Evolutionary conservation across 2,113 vertebrate species (phyloP).

Genomic region (Bufo bufo): DNA sequence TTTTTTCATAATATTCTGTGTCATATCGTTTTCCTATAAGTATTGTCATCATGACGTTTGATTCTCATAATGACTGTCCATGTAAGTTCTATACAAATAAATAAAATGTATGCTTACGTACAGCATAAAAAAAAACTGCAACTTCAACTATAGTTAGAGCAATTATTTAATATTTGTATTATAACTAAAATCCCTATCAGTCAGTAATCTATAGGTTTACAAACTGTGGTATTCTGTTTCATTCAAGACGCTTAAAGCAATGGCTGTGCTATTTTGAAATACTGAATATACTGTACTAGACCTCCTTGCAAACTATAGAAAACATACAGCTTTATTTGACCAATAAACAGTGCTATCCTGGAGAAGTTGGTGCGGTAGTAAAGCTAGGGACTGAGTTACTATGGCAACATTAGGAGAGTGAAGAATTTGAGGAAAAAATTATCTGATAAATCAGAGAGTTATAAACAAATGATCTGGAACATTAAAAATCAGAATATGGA

Average conservation of each 20-base stretch:
- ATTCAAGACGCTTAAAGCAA: neutral
- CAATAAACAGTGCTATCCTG: no score
- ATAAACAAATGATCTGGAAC: no score
- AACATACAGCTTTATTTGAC: no score
- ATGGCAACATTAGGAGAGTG: no score
- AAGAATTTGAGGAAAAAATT: no score
- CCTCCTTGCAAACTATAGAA: neutral
- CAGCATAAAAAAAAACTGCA: neutral
- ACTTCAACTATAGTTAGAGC: neutral
- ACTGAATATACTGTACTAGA: neutral
- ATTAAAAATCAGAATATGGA: no score
- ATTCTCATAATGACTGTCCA: neutral
- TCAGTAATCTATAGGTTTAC: neutral
- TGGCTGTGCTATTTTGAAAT: neutral
- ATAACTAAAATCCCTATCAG: neutral
- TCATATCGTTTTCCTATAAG: no score
- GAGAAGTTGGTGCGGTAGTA: no score
- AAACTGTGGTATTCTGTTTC: neutral
- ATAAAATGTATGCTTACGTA: neutral
- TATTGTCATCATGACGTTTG: no score
- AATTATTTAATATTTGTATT: neutral
- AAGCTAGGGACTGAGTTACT: no score
- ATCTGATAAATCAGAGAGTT: no score
- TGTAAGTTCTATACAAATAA: neutral
- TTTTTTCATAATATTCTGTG: no score